A percentile compares a stretch with the other conserved stretches of the same genome.
These are phyloP conservation scores for Phrynosoma blainvillii DNA, from an alignment of 2,113 vertebrate genomes.

Conservation along the genomic window DNA sequence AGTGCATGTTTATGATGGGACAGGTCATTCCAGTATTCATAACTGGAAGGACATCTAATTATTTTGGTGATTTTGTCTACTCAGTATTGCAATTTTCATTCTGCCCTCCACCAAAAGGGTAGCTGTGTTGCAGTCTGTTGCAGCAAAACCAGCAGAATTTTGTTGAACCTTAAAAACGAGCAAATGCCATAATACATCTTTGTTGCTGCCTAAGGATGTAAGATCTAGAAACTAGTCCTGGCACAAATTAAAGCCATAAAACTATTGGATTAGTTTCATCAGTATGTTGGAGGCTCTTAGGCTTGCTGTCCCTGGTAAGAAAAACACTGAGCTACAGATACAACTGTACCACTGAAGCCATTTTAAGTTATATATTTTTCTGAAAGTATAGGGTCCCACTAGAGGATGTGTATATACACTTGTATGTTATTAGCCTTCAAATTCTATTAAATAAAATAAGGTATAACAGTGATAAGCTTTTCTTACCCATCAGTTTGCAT, in stretches of 20 bases:
- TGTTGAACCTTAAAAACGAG: too few species aligned
- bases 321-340: conserved; percentile 53
- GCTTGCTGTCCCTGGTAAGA: conserved; percentile 56
- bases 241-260: neutral
- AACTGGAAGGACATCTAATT: neutral
- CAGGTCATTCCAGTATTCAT: neutral
- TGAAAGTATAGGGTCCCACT: conserved; percentile 52
- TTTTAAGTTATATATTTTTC: conserved; percentile 65
- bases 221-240: neutral
- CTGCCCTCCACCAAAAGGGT: too few species aligned
- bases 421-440: conserved; percentile 66
- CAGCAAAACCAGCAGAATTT: too few species aligned
- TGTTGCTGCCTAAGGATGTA: neutral
- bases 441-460: conserved; percentile 68
- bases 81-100: too few species aligned
- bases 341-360: conserved; percentile 51
- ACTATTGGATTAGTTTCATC: neutral
- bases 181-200: too few species aligned
- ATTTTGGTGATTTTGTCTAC: too few species aligned
- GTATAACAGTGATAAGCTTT: conserved; percentile 47
- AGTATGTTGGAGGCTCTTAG: conserved; percentile 31
- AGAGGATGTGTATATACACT: conserved; percentile 53
- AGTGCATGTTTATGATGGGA: neutral
- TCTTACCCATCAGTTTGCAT: conserved; percentile 45
- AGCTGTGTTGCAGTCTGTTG: too few species aligned